These are phyloP conservation scores for Drosophila leonis DNA, from an alignment of 2,888 invertebrate species.

Conservation along the genomic window DNA sequence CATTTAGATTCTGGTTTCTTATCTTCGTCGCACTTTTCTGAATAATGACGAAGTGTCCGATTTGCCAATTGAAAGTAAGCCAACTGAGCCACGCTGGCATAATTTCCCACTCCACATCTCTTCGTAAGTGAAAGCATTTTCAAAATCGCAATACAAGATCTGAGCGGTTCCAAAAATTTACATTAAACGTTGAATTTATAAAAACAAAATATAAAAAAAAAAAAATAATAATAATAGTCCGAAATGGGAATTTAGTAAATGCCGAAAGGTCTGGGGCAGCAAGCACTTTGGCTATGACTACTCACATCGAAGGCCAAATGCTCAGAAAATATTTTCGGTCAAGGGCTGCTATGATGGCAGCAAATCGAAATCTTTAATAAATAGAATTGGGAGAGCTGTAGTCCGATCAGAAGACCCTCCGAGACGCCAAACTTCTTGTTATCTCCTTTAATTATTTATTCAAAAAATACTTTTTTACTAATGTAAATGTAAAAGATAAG, in stretches of 20 bases:
- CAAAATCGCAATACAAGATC: background rate
- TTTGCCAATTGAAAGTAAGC: background rate
- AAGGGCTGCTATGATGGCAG: background rate
- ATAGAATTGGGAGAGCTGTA: background rate
- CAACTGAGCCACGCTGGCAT: background rate
- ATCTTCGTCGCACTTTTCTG: slow-evolving; percentile 8
- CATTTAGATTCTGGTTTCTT: slow-evolving; percentile 19
- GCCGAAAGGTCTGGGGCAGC: background rate
- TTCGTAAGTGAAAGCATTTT: slow-evolving; percentile 11
- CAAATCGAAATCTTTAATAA: background rate
- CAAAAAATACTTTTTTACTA: too few relatives aligned
- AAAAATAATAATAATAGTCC: background rate
- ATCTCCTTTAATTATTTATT: too few relatives aligned
- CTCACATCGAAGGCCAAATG: background rate
- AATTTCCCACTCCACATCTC: background rate
- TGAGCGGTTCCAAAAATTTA: background rate
- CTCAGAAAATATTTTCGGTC: background rate
- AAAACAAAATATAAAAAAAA: background rate
- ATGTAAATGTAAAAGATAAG: too few relatives aligned
- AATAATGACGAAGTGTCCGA: slow-evolving; percentile 19
- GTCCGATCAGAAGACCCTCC: too few relatives aligned
- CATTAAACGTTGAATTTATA: background rate
- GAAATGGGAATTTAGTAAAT: background rate
- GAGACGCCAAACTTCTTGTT: too few relatives aligned
- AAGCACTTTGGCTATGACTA: background rate